Evolutionary conservation across 2,113 vertebrate genomes (phyloP).

Genomic region (Leptodactylus fuscus): DNA sequence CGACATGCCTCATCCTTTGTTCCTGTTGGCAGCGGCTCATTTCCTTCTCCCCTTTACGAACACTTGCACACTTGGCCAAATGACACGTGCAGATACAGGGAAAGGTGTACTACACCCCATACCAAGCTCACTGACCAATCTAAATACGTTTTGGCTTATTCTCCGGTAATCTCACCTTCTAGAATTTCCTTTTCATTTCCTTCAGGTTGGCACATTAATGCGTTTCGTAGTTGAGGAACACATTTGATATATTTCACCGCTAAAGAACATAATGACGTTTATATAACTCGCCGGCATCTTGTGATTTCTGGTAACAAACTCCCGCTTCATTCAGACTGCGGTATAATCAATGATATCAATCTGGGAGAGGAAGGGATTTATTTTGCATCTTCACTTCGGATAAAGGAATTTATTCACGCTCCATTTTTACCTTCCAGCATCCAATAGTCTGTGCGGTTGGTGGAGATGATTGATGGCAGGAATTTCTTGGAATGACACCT

Average conservation of each 20-base stretch:
- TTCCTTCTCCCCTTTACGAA: too few relatives aligned
- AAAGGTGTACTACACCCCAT: too few relatives aligned
- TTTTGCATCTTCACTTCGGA: slow-evolving; percentile 39
- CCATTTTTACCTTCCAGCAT: slow-evolving; percentile 38
- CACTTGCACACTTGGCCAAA: too few relatives aligned
- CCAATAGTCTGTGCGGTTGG: slow-evolving; percentile 19
- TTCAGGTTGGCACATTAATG: slow-evolving; percentile 1
- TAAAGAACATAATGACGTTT: slow-evolving; percentile 32
- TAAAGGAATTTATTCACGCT: slow-evolving; percentile 29
- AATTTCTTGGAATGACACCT: slow-evolving; percentile 18
- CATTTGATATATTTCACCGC: slow-evolving; percentile 18
- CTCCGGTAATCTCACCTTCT: too few relatives aligned
- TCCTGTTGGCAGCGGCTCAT: too few relatives aligned
- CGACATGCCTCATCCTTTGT: too few relatives aligned
- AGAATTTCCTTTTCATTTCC: neutral
- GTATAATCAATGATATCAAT: slow-evolving; percentile 49
- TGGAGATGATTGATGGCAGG: slow-evolving; percentile 37
- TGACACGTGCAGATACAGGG: too few relatives aligned
- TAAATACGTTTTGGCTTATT: neutral
- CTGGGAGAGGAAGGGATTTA: slow-evolving; percentile 32
- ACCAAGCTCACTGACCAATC: neutral
- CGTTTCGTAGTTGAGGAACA: neutral
- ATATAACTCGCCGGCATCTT: neutral
- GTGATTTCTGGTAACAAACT: neutral
- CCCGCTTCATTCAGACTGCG: slow-evolving; percentile 15